Evolutionary conservation across 2,888 invertebrate genomes (phyloP).

Genomic region (Acleris laterana): DNA sequence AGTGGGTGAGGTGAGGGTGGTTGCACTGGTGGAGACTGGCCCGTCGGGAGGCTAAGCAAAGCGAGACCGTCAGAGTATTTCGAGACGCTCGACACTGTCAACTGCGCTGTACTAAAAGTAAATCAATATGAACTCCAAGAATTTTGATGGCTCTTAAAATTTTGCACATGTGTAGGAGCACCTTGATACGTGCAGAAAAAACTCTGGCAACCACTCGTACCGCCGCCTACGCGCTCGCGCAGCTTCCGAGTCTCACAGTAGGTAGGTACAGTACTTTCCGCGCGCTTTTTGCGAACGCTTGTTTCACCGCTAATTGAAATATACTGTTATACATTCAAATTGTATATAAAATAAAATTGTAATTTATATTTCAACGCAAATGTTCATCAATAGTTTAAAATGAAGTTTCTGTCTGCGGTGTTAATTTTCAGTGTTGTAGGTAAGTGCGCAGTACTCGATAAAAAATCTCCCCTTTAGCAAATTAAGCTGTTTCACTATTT

Average conservation of each 20-base stretch:
- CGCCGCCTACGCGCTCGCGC: constrained; percentile 52
- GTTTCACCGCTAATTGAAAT: constrained; percentile 14
- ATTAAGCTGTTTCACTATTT: too few relatives aligned
- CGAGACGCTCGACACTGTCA: too few relatives aligned
- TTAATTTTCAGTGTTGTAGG: constrained; percentile 57
- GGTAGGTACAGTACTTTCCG: constrained; percentile 66
- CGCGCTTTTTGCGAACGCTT: constrained; percentile 66
- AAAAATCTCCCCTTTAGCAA: too few relatives aligned
- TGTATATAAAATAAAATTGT: not conserved
- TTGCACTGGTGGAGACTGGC: too few relatives aligned
- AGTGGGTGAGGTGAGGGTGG: too few relatives aligned
- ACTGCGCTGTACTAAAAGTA: too few relatives aligned
- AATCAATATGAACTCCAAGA: too few relatives aligned
- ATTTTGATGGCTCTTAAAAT: too few relatives aligned
- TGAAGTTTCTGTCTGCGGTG: constrained; percentile 53
- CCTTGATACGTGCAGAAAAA: not conserved
- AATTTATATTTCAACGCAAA: constrained; percentile 23
- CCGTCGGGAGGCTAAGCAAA: too few relatives aligned
- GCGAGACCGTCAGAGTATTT: too few relatives aligned
- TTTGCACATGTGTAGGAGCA: too few relatives aligned
- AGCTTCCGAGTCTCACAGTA: constrained; percentile 49
- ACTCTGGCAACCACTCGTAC: constrained; percentile 48
- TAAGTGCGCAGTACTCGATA: constrained; percentile 45
- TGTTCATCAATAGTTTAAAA: constrained; percentile 49
- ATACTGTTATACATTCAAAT: not conserved